Evolutionary conservation across 2,888 invertebrate species (phyloP), one percentile per base, ranked within the genome.

Genomic region (Drosophila austrosaltans): DNA sequence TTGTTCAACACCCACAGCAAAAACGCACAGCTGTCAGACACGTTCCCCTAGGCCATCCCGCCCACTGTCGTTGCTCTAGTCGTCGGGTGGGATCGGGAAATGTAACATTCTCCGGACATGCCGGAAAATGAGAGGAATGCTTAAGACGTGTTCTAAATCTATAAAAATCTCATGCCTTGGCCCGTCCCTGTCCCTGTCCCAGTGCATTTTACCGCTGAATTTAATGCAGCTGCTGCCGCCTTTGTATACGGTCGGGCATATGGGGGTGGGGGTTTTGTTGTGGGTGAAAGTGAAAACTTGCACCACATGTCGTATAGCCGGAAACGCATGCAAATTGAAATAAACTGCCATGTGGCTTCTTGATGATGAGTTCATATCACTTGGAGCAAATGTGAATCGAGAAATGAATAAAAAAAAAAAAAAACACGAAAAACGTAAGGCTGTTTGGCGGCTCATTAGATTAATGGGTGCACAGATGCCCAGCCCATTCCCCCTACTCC

Each of bases 261-360:
- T 22, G 48, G 3, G 8, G 22, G 22, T 48, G 48, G 48, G 48
- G 48, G 3, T 3, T 22, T 22, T 48, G 22, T 60, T 76, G 76
- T 78, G 73, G 75, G 75, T 76, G 71, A 81, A 75, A 86, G 78
- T 80, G 67, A 76, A 82, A 81, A 81, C 76, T 75, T 81, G 64
- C 66, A 71, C 70, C 66, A 62, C 66, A 74, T 72, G 65, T 66
- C 69, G 53, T 48, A 80, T 73, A 73, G 84, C 79, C 83, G 87
- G 83, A 87, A 83, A 61, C 70, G 72, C 63, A 79, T 78, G 79
- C 79, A 78, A 75, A 82, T 76, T 73, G 53, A 83, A 87, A 87
- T 77, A 84, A 76, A 78, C 61, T 60, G 63, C 53, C 79, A 75
- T 75, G 68, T 72, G 71, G 59, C 57, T 58, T 53, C 36, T 68